These are phyloP conservation scores for Clangula hyemalis DNA, from an alignment of 2,797 vertebrate genomes.

Conservation along the genomic window DNA sequence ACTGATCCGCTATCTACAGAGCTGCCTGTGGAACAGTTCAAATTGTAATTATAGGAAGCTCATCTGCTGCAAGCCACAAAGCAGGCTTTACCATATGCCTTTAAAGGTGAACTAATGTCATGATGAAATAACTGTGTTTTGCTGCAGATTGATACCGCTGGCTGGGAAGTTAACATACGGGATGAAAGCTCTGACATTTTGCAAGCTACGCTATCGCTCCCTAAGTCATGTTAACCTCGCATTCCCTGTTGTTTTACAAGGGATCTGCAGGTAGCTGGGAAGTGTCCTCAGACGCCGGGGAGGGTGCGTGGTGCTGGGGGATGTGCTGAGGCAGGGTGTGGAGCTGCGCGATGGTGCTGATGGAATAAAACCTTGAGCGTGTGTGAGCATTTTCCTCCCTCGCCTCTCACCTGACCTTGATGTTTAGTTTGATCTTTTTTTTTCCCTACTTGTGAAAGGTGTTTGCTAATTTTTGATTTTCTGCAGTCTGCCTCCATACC, in stretches of 20 bases:
- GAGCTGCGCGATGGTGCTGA: background rate
- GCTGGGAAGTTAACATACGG: conserved; percentile 64
- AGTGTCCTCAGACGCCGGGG: background rate
- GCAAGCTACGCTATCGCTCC: conserved; percentile 16
- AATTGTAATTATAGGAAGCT: conserved; percentile 79
- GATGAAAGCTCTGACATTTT: conserved; percentile 68
- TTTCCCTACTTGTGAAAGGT: background rate
- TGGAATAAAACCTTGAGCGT: rapidly evolving
- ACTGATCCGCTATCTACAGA: conserved; percentile 77
- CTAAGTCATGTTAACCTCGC: conserved; percentile 12
- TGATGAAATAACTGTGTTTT: conserved; percentile 73
- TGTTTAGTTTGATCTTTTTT: background rate
- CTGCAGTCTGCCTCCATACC: background rate
- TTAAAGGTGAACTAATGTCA: conserved; percentile 77
- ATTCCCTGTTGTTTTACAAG: conserved; percentile 59
- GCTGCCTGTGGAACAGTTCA: conserved; percentile 74
- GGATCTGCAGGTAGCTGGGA: conserved; percentile 10
- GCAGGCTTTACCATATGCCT: conserved; percentile 76
- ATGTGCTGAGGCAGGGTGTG: background rate
- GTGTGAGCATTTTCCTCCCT: background rate
- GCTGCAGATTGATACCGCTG: conserved; percentile 64
- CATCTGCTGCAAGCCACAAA: conserved; percentile 75
- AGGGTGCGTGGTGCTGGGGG: background rate
- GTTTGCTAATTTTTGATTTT: background rate
- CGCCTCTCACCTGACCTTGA: background rate